Evolutionary conservation across 2,113 vertebrate genomes (phyloP), one percentile per base, ranked within the genome.

Genomic region (Tragelaphus strepsiceros): DNA sequence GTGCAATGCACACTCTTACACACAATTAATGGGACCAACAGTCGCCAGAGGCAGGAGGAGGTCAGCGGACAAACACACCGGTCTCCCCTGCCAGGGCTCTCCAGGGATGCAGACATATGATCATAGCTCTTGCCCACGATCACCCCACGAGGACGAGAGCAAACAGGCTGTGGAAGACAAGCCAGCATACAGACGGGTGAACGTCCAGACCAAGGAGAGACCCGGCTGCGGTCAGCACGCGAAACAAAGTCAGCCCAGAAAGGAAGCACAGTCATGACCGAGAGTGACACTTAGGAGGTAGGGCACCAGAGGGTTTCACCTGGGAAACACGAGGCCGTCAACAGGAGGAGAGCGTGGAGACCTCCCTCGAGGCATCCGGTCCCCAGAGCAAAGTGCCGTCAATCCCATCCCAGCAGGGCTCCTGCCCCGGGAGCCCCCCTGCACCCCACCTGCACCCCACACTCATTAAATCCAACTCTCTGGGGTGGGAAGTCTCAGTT

Each of bases 201-300:
- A 51, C 1, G 21, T 26, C 71, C 71, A 61, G 32, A 67, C 22
- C 61, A 78, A 90, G 67, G 59, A 54, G 5, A 96, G n/a, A 32
- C 2, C 10, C 5, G 10, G 81, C 39, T 43, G 83, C 0, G 0
- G 39, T 0, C 24, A 15, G 26, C 7, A 1, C 1, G 21, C 19
- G 14, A 95, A 62, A 62, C 22, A 14, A 51, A 91, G 64, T 56
- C 16, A 8, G 64, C 54, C 39, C 87, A 77, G 39, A 89, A 89
- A 28, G 32, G 81, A 95, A 81, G 43, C 0, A 26, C 17, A 14
- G 6, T 39, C 46, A 1, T 2, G 32, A 71, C 67, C 49, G 78
- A 85, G 12, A 13, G 46, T 4, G 82, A n/a, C 84, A 84, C 13
- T 74, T 59, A 62, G 32, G 16, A 7, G 28, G 6, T 0, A 35